Evolutionary conservation across 2,888 invertebrate genomes (phyloP).

Genomic region (Lottia scabra): DNA sequence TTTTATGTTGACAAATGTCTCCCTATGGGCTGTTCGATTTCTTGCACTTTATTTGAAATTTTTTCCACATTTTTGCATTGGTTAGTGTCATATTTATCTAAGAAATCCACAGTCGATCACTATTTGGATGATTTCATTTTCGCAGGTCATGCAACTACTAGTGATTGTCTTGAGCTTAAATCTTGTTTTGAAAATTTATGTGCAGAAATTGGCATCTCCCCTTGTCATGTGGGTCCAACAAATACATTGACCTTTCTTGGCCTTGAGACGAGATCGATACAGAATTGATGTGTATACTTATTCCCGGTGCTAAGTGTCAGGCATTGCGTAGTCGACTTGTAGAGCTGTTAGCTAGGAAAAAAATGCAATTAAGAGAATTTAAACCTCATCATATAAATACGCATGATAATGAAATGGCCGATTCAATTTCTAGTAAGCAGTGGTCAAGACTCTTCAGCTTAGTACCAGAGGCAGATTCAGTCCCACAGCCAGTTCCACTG

Average conservation of each 20-base stretch:
- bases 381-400: not conserved
- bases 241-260: slow-evolving; percentile 11
- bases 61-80: not conserved
- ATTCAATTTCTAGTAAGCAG: not conserved
- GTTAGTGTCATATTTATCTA: not conserved
- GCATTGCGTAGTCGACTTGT: slow-evolving; percentile 20
- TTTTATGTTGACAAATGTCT: not conserved
- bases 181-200: not conserved
- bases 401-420: not conserved
- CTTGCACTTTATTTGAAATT: not conserved
- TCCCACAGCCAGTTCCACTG: not conserved
- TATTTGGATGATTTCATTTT: not conserved
- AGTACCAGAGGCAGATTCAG: not conserved
- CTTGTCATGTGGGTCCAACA: not conserved
- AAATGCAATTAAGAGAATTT: not conserved
- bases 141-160: not conserved
- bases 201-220: not conserved
- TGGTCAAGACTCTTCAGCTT: not conserved
- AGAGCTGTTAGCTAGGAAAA: slow-evolving; percentile 3
- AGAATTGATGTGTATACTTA: not conserved
- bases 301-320: slow-evolving; percentile 2
- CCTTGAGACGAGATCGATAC: slow-evolving; percentile 10
- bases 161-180: not conserved
- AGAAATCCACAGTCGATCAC: not conserved
- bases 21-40: not conserved